Conservation (phyloP, 2,113 vertebrate genomes). For the Festucalex cinctus region DNA sequence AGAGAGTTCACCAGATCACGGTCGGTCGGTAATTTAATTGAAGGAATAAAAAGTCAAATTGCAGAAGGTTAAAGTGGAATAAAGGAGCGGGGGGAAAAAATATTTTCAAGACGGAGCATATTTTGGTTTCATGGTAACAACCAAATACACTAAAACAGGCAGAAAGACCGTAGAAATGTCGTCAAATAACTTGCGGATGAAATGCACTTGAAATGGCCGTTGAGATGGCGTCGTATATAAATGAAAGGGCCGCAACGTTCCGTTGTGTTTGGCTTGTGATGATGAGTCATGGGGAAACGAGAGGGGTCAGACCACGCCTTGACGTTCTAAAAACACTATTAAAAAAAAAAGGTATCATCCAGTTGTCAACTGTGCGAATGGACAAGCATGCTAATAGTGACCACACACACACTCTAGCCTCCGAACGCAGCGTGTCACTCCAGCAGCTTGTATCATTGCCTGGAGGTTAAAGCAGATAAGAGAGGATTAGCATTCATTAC, state of each 20-base stretch:
- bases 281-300: constrained; percentile 50
- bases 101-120: not conserved
- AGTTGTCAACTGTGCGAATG: constrained; percentile 24
- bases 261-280: constrained; percentile 41
- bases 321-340: constrained; percentile 10
- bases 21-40: not conserved
- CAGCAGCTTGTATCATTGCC: constrained; percentile 53
- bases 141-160: constrained; percentile 17
- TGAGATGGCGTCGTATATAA: not conserved
- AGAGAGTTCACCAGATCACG: not conserved
- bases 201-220: not conserved
- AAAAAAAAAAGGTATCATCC: constrained; percentile 19
- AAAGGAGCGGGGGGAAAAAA: constrained; percentile 29
- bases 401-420: constrained; percentile 18
- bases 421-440: constrained; percentile 35
- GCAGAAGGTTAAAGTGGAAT: not conserved
- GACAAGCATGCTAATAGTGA: constrained; percentile 16
- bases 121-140: constrained; percentile 30
- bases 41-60: not conserved
- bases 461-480: constrained; percentile 69
- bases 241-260: constrained; percentile 50
- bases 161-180: not conserved
- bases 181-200: not conserved
- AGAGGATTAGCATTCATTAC: constrained; percentile 73
- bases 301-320: constrained; percentile 43